Evolutionary conservation across 2,888 invertebrate species (phyloP).

Genomic region (Glyphotaelius pellucidus): DNA sequence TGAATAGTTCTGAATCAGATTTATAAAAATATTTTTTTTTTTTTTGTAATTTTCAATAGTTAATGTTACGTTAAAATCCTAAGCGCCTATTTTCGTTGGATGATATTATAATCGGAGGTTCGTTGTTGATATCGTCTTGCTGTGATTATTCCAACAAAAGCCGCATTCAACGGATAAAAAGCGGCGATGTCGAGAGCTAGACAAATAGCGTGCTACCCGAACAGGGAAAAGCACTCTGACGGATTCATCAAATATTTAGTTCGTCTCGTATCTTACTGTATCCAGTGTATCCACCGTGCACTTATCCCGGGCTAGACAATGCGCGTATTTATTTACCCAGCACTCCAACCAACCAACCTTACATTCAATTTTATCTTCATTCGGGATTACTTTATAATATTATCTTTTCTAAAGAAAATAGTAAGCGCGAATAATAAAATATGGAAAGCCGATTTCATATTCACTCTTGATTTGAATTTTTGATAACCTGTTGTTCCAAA

Average conservation of each 20-base stretch:
- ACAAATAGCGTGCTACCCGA: slow-evolving; percentile 51
- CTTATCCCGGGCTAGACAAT: slow-evolving; percentile 2
- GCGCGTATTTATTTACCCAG: slow-evolving; percentile 16
- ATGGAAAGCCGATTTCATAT: too few relatives aligned
- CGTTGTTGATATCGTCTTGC: background rate
- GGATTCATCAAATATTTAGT: slow-evolving; percentile 66
- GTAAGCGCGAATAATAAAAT: background rate
- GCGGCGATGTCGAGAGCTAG: slow-evolving; percentile 35
- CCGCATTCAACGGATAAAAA: slow-evolving; percentile 26
- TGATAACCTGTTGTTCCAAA: slow-evolving; percentile 33
- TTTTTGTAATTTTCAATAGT: background rate
- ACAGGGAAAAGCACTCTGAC: slow-evolving; percentile 66
- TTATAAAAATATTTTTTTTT: background rate
- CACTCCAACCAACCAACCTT: background rate
- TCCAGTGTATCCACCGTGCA: slow-evolving; percentile 17
- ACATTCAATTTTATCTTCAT: background rate
- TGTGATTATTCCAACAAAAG: background rate
- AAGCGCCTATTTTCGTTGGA: background rate
- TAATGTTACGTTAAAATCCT: background rate
- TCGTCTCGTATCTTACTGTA: slow-evolving; percentile 37
- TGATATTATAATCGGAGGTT: background rate
- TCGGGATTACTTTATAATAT: background rate
- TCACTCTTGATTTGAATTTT: background rate
- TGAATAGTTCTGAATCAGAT: background rate
- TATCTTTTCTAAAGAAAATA: background rate